These are phyloP conservation scores for Neopelma chrysocephalum DNA, from an alignment of 2,797 vertebrate genomes.

Conservation along the genomic window DNA sequence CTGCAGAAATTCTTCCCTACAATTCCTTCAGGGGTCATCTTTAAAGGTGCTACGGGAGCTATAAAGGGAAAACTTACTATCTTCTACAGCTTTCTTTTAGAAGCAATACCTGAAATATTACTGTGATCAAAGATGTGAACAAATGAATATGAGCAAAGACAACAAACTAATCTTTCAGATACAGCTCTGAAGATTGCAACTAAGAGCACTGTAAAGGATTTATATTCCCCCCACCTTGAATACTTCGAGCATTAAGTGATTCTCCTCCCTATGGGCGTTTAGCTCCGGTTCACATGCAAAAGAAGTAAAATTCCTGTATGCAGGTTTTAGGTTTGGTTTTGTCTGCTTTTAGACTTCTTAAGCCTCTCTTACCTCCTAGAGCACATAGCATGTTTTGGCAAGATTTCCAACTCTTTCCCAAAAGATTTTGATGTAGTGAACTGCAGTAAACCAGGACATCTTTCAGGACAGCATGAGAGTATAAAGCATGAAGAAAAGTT, in stretches of 20 bases:
- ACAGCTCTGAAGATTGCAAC: neutral
- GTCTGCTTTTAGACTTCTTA: slow-evolving; percentile 35
- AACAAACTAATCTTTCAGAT: neutral
- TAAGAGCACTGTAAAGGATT: neutral
- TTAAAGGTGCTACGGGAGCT: neutral
- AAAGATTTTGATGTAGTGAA: slow-evolving; percentile 37
- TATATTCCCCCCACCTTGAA: neutral
- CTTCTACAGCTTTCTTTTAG: neutral
- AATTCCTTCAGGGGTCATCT: neutral
- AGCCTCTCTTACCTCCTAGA: slow-evolving; percentile 54
- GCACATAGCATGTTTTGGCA: slow-evolving; percentile 48
- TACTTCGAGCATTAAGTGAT: neutral
- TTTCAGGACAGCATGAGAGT: slow-evolving; percentile 57
- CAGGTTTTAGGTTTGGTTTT: neutral
- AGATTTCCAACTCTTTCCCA: slow-evolving; percentile 55
- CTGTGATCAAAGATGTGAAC: neutral
- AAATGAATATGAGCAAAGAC: neutral
- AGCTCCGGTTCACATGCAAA: neutral
- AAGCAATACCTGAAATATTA: neutral
- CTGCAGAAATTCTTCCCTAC: neutral
- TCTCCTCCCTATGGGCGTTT: neutral
- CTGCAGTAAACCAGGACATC: slow-evolving; percentile 45
- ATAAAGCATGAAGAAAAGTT: slow-evolving; percentile 55
- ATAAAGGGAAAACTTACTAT: neutral
- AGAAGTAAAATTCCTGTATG: neutral